phyloP scores from a whole-genome alignment of 2,113 vertebrate genomes.

The Ciconia boyciana region DNA sequence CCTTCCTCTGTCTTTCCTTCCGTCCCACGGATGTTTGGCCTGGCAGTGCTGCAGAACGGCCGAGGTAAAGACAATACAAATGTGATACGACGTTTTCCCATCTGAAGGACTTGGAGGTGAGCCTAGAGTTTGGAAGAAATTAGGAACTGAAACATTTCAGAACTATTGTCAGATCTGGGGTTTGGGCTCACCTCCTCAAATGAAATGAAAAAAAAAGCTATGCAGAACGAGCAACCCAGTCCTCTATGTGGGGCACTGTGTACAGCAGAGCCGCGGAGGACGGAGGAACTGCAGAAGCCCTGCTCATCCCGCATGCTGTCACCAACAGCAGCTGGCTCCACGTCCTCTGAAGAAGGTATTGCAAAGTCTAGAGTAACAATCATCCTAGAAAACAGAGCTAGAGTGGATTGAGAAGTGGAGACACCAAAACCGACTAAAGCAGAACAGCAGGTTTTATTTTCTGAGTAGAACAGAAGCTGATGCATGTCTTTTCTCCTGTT shows the following conservation, averaged over 20 bases:
- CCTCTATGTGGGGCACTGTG: rapidly evolving
- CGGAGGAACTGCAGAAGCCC: background rate
- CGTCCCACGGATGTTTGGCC: conserved; percentile 10
- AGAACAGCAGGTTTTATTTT: background rate
- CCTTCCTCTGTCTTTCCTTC: background rate
- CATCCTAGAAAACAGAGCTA: background rate
- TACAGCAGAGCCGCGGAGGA: background rate
- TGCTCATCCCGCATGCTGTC: rapidly evolving
- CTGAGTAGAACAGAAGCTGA: background rate
- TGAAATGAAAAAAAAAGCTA: background rate
- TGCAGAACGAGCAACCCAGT: background rate
- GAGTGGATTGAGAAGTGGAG: background rate
- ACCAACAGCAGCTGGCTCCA: background rate
- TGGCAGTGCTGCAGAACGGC: background rate
- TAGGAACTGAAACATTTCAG: background rate
- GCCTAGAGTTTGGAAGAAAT: background rate
- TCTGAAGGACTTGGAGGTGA: background rate
- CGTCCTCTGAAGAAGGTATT: background rate
- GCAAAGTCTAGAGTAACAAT: background rate
- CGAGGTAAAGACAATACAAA: background rate
- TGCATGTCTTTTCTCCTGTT: background rate
- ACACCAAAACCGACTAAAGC: background rate
- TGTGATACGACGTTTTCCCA: background rate
- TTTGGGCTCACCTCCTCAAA: background rate
- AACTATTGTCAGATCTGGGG: background rate